These are phyloP conservation scores for Folsomia candida DNA, from an alignment of 2,888 invertebrate genomes.

Conservation along the genomic window DNA sequence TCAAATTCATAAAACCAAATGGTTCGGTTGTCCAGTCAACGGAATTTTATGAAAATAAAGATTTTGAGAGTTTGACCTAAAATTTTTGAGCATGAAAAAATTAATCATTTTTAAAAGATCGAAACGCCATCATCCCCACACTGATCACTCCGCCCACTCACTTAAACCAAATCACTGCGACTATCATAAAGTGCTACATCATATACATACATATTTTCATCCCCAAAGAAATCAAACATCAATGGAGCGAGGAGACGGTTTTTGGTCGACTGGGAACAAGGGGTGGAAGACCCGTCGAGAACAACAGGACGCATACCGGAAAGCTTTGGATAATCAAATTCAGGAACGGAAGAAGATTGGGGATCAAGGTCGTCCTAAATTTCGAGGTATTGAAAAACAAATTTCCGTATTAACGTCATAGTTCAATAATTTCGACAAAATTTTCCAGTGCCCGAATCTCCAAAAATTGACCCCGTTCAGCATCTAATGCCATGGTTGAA, in stretches of 20 bases:
- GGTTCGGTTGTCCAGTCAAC: no score
- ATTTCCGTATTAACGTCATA: neutral
- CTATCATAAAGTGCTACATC: no score
- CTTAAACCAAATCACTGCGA: no score
- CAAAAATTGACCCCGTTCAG: conserved; percentile 3
- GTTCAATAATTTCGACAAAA: neutral
- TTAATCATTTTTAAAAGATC: no score
- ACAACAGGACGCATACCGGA: conserved; percentile 34
- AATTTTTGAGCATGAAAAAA: no score
- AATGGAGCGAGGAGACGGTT: conserved; percentile 2
- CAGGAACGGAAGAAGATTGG: conserved; percentile 25
- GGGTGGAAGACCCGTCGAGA: conserved; percentile 30
- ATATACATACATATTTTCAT: no score
- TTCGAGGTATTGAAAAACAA: neutral
- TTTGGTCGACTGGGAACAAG: conserved; percentile 4
- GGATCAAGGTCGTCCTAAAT: neutral
- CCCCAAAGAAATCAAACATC: no score
- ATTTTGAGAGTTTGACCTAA: no score
- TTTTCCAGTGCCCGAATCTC: neutral
- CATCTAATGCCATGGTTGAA: conserved; percentile 8
- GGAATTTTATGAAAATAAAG: no score
- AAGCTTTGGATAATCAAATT: conserved; percentile 33
- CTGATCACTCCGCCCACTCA: no score
- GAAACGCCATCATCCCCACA: no score
- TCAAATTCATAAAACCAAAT: no score